Conservation (phyloP, 2,888 invertebrate species). For the Heteromurus nitidus region DNA sequence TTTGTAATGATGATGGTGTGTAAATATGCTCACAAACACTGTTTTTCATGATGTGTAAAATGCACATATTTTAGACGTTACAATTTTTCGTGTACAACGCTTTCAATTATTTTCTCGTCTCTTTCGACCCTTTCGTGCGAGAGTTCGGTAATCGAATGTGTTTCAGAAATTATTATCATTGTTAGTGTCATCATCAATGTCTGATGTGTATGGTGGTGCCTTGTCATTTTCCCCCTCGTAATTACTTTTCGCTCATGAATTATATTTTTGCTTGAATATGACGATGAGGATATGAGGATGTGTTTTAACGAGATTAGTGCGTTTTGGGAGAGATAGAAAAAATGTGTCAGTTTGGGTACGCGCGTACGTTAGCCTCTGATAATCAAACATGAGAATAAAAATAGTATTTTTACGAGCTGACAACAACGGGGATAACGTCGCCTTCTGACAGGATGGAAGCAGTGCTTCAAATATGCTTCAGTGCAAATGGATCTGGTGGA, state of each 20-base stretch:
- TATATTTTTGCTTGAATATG: too few species aligned
- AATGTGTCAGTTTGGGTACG: too few species aligned
- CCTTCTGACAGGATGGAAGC: too few species aligned
- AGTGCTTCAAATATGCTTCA: too few species aligned
- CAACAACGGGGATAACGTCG: too few species aligned
- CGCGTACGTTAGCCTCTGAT: too few species aligned
- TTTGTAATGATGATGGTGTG: slow-evolving; percentile 33
- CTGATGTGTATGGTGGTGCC: slow-evolving; percentile 13
- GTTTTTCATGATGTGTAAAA: slow-evolving; percentile 61
- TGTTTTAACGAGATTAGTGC: too few species aligned
- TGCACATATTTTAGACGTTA: slow-evolving; percentile 16
- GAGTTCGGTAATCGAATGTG: neutral
- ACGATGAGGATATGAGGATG: neutral
- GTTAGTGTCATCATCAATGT: slow-evolving; percentile 20
- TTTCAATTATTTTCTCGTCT: neutral
- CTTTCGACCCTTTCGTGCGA: neutral
- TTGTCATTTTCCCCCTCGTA: slow-evolving; percentile 26
- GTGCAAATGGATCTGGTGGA: too few species aligned
- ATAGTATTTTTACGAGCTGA: too few species aligned
- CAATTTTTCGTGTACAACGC: slow-evolving; percentile 2
- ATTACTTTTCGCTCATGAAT: slow-evolving; percentile 43
- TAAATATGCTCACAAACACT: slow-evolving; percentile 60
- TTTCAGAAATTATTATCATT: slow-evolving; percentile 36
- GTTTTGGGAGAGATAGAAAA: too few species aligned
- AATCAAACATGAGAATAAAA: too few species aligned